Conservation (phyloP, 2,888 invertebrate genomes). For the Campaea margaritaria region DNA sequence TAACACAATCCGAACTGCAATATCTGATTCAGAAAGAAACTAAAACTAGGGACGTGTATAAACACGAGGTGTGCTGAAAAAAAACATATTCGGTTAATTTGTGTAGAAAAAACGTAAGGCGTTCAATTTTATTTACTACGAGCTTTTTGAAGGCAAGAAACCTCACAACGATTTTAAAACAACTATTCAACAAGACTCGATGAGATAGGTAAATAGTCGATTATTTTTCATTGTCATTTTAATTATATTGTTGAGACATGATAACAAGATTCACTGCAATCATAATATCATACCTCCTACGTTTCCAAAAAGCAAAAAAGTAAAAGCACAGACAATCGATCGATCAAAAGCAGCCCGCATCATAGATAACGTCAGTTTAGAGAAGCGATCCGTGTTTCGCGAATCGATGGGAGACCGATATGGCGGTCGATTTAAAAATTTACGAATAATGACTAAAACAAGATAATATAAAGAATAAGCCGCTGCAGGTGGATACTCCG, state of each 20-base stretch:
- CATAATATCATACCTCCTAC: neutral
- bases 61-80: too few relatives aligned
- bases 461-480: neutral
- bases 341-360: slow-evolving; percentile 43
- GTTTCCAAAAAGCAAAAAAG: slow-evolving; percentile 6
- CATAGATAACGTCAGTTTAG: slow-evolving; percentile 36
- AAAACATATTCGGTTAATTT: too few relatives aligned
- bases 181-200: too few relatives aligned
- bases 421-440: slow-evolving; percentile 11
- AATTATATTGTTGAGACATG: slow-evolving; percentile 9
- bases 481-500: neutral
- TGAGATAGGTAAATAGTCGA: too few relatives aligned
- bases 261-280: slow-evolving; percentile 10
- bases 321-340: slow-evolving; percentile 33
- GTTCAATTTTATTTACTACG: too few relatives aligned
- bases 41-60: too few relatives aligned
- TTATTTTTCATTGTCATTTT: too few relatives aligned
- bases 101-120: too few relatives aligned
- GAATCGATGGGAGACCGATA: slow-evolving; percentile 21
- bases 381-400: slow-evolving; percentile 29
- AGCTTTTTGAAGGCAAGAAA: too few relatives aligned
- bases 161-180: too few relatives aligned
- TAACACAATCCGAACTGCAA: too few relatives aligned
- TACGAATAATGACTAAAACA: neutral
- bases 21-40: too few relatives aligned